Conservation (phyloP, 2,888 invertebrate genomes). For the Parapristionchus giblindavisi region DNA sequence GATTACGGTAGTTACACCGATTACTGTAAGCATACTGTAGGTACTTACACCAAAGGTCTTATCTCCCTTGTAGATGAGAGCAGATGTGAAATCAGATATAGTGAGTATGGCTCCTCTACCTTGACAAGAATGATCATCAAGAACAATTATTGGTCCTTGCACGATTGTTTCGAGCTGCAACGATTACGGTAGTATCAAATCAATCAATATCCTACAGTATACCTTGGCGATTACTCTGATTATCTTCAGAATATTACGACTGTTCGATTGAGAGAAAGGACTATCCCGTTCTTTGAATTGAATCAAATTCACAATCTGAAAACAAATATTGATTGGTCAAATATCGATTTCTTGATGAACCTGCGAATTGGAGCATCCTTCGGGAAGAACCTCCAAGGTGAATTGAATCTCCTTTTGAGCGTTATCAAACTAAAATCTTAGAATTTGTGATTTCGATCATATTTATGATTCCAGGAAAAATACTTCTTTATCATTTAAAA, state of each 20-base stretch:
- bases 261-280: neutral
- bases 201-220: neutral
- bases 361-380: constrained; percentile 16
- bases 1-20: neutral
- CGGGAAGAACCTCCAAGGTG: constrained; percentile 6
- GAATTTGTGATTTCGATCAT: neutral
- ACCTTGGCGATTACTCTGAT: constrained; percentile 12
- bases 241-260: constrained; percentile 18
- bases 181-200: too few species aligned
- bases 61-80: constrained; percentile 24
- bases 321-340: neutral
- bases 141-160: neutral
- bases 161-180: neutral
- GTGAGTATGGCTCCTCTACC: neutral
- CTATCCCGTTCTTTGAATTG: neutral
- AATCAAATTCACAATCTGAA: neutral
- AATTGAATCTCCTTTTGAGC: neutral
- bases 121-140: neutral
- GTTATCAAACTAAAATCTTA: neutral
- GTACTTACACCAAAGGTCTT: too few species aligned
- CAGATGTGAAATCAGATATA: neutral
- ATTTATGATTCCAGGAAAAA: too few species aligned
- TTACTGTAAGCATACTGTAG: too few species aligned
- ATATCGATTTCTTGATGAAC: neutral
- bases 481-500: too few species aligned